Evolutionary conservation across 2,888 invertebrate species (phyloP), one percentile per base, ranked within the genome.

Genomic region (Cephus spinipes): DNA sequence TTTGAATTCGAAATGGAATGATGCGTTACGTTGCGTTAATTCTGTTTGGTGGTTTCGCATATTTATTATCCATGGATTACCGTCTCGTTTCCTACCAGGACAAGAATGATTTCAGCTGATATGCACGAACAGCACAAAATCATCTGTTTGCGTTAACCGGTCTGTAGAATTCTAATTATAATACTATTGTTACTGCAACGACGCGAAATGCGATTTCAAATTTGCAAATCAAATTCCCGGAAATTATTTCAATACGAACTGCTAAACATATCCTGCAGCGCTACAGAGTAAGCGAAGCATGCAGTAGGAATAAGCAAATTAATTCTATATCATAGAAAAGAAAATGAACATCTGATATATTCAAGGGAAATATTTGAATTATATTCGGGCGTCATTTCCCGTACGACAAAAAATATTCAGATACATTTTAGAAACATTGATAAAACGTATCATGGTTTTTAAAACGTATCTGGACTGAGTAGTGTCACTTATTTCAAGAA

Each of bases 141-240:
- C 69, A 30, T 33, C 74, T 74, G 74, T 74, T 74, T 78, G 73
- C 55, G 71, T 69, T 78, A n/a, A 68, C 75, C 33, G 40, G 30
- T 55, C 79, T 74, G 76, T 76, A 83, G 85, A 87, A 87, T 87
- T 87, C 85, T 84, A 87, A 87, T 87, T 84, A 87, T 84, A 85
- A 85, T 83, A 80, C 81, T 81, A 87, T 87, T 87, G 87, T 87
- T 81, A 81, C 80, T 79, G 74, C 76, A 75, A 34, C 12, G n/a
- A 74, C 55, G 68, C 76, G 82, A 81, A 84, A 83, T 80, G 82
- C 80, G 83, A 83, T 83, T 83, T 82, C 78, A 81, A 82, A 87
- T 87, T 87, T 87, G 86, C 85, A 87, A 87, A 86, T 87, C 86
- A 87, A 87, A 87, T 87, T 87, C 78, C 77, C 40, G 35, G 79